These are phyloP conservation scores for Dilophus febrilis DNA, from an alignment of 2,888 invertebrate genomes.

Conservation along the genomic window DNA sequence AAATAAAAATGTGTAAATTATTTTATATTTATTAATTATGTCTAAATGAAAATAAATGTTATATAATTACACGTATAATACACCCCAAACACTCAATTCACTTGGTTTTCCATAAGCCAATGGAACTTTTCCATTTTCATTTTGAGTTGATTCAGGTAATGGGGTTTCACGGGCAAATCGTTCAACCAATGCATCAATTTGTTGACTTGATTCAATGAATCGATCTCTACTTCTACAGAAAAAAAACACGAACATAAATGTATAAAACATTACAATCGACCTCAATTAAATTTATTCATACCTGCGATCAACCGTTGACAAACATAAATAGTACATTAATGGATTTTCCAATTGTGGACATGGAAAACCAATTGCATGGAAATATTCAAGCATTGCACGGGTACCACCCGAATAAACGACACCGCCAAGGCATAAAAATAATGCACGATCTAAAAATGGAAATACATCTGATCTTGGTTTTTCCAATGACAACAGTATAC, in stretches of 20 bases:
- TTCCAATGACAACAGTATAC: slow-evolving; percentile 81
- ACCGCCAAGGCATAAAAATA: slow-evolving; percentile 79
- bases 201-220: slow-evolving; percentile 84
- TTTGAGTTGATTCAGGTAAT: slow-evolving; percentile 35
- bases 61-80: slow-evolving; percentile 44
- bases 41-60: no score
- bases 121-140: slow-evolving; percentile 51
- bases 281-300: slow-evolving; percentile 5
- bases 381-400: slow-evolving; percentile 83
- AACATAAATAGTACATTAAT: slow-evolving; percentile 78
- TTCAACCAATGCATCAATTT: slow-evolving; percentile 80
- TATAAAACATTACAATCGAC: no score
- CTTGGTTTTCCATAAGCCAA: slow-evolving; percentile 58
- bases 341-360: slow-evolving; percentile 95
- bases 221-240: slow-evolving; percentile 55
- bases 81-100: slow-evolving; percentile 45
- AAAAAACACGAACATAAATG: no score
- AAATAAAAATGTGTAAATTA: no score
- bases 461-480: slow-evolving; percentile 89
- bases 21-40: no score
- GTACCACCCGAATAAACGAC: slow-evolving; percentile 87
- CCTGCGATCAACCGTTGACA: slow-evolving; percentile 43
- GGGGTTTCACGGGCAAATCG: slow-evolving; percentile 79
- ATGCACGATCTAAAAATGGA: slow-evolving; percentile 77
- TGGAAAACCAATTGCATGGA: slow-evolving; percentile 87